Evolutionary conservation across 2,888 invertebrate genomes (phyloP), one percentile per base, ranked within the genome.

Genomic region (Troides oblongomaculatus): DNA sequence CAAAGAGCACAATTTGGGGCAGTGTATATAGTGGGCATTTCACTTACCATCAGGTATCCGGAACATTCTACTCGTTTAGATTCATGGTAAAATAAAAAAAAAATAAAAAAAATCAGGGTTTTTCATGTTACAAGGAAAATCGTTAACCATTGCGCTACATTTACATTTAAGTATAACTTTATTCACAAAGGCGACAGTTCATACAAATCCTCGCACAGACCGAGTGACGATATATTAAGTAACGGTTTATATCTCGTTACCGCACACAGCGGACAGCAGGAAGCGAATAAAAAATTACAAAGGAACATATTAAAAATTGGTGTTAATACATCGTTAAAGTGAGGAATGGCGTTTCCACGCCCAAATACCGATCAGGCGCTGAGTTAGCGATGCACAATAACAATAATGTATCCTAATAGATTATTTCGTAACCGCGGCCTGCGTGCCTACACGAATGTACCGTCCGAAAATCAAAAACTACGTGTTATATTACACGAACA

Each of bases 371-470:
- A 72, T 70, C 70, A 63, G 70, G 67, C 70, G 61, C 67, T 67
- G 67, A 70, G 56, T 70, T 64, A 70, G 59, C 63, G 70, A 66
- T 70, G 53, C 60, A 70, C 67, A 67, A 64, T 66, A 70, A 70
- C 58, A 66, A 70, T 70, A 66, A 59, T 66, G 56, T 63, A 70
- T 60, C 70, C 63, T 70, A 64, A 70, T 70, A 70, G 70, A 67
- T 70, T 66, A 74, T 74, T 75, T 75, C 56, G 71, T 73, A 70
- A 71, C 66, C 56, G 69, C 73, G 71, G 43, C 64, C 71, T 76
- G 81, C 84, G 80, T 85, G 79, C 84, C 84, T 77, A 78, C 85
- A 85, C 85, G 82, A 72, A 72, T 63, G 78, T 81, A 84, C 65
- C 25, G 83, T 72, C 68, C 74, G 78, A 58, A 46, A 18, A 58